Percentiles rank a stretch among this genome's conserved stretches.
These are phyloP conservation scores for Caenorhabditis wallacei DNA, from an alignment of 2,888 invertebrate genomes.

Conservation along the genomic window DNA sequence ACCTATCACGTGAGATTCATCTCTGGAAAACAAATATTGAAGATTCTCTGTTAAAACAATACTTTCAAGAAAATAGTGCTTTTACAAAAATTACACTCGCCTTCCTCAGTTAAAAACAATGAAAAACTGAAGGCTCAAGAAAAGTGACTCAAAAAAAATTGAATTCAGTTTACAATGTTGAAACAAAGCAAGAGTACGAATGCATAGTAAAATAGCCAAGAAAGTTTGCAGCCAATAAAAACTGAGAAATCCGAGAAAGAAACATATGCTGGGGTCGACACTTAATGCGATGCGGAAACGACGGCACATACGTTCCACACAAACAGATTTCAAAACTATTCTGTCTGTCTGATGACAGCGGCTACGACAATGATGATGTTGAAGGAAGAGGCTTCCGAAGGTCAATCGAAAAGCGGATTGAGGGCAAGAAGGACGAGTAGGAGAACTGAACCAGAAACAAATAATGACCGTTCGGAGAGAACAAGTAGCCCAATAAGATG, in stretches of 20 bases:
- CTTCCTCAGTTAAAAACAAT: background rate
- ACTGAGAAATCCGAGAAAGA: conserved; percentile 31
- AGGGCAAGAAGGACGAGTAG: conserved; percentile 12
- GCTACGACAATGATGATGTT: conserved; percentile 1
- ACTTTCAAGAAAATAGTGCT: background rate
- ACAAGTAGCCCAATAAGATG: conserved; percentile 35
- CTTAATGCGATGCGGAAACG: conserved; percentile 52
- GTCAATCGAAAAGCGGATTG: conserved; percentile 53
- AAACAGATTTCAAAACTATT: background rate
- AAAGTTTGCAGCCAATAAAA: conserved; percentile 49
- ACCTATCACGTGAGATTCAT: background rate
- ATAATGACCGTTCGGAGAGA: conserved; percentile 48
- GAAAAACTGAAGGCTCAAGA: background rate
- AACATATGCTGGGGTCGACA: conserved; percentile 45
- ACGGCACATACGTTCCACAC: conserved; percentile 5
- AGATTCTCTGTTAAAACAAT: background rate
- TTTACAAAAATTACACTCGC: background rate
- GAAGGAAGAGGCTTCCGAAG: conserved; percentile 33
- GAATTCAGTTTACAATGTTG: conserved; percentile 1
- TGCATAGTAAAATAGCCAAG: conserved; percentile 41
- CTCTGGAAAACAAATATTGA: background rate
- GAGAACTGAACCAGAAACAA: conserved; percentile 62
- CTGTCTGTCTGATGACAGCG: conserved; percentile 24
- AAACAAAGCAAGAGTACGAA: conserved; percentile 19
- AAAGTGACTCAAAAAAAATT: background rate